These are phyloP conservation scores for Agriopis leucophaearia DNA, from an alignment of 2,888 invertebrate species.

Conservation along the genomic window DNA sequence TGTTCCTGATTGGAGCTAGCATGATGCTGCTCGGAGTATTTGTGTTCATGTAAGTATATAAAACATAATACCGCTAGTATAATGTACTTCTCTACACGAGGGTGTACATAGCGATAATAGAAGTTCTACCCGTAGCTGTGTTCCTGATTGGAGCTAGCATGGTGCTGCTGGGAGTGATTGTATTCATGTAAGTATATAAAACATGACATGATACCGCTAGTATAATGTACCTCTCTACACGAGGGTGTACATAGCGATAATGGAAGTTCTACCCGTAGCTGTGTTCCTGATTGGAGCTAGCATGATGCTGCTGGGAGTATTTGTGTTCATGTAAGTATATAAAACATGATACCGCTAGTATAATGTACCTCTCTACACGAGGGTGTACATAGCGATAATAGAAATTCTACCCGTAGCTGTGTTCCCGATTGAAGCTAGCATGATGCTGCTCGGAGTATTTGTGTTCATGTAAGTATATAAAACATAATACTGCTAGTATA, in stretches of 20 bases:
- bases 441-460: too few species aligned
- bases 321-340: conserved; percentile 58
- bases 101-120: not conserved
- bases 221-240: conserved; percentile 89
- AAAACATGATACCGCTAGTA: not conserved
- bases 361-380: not conserved
- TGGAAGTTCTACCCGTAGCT: conserved; percentile 87
- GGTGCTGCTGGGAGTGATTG: conserved; percentile 86
- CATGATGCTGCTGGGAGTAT: conserved; percentile 86
- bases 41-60: conserved; percentile 53
- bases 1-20: conserved; percentile 87
- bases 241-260: conserved; percentile 86
- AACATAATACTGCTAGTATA: conserved; percentile 87
- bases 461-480: not conserved
- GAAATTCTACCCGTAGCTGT: conserved; percentile 80
- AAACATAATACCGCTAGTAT: not conserved
- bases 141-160: conserved; percentile 87
- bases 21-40: conserved; percentile 87
- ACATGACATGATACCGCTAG: conserved; percentile 86
- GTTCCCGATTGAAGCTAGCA: conserved; percentile 3
- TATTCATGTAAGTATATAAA: conserved; percentile 45
- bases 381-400: not conserved
- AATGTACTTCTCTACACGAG: not conserved
- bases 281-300: conserved; percentile 87
- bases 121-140: conserved; percentile 80